A percentile compares a stretch with the other conserved stretches of the same genome.
phyloP scores from a whole-genome alignment of 2,113 vertebrate species.

The Erythrolamprus reginae region DNA sequence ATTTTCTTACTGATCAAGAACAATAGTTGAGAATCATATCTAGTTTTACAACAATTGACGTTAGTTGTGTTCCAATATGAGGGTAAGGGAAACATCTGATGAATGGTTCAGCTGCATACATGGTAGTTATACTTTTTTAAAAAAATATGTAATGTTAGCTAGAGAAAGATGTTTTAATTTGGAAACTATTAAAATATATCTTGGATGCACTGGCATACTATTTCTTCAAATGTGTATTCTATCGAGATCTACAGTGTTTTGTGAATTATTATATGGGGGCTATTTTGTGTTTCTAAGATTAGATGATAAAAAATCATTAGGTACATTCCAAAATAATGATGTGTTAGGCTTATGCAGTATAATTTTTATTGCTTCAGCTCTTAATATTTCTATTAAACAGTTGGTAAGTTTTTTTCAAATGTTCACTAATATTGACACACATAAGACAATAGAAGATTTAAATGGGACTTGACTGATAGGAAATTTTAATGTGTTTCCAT shows the following conservation, averaged over 20 bases:
- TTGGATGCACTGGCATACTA: neutral
- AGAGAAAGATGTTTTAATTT: neutral
- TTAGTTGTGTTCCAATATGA: neutral
- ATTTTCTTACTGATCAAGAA: neutral
- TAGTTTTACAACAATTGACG: neutral
- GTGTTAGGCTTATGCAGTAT: neutral
- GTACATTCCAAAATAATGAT: neutral
- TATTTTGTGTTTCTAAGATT: neutral
- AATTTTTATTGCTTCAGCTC: neutral
- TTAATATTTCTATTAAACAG: neutral
- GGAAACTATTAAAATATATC: neutral
- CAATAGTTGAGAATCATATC: neutral
- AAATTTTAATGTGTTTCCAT: neutral
- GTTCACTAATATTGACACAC: neutral
- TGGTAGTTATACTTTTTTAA: neutral
- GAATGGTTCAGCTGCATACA: neutral
- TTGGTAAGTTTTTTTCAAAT: neutral
- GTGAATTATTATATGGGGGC: neutral
- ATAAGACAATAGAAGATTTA: neutral
- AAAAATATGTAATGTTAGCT: neutral
- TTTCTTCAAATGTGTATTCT: neutral
- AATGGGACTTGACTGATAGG: constrained; percentile 8
- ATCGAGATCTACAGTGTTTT: accelerated
- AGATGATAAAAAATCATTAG: neutral
- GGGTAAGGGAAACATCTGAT: neutral